Base-by-base conservation (phyloP, 2,888 invertebrate genomes). In the Ichneumoninae sp. region DNA sequence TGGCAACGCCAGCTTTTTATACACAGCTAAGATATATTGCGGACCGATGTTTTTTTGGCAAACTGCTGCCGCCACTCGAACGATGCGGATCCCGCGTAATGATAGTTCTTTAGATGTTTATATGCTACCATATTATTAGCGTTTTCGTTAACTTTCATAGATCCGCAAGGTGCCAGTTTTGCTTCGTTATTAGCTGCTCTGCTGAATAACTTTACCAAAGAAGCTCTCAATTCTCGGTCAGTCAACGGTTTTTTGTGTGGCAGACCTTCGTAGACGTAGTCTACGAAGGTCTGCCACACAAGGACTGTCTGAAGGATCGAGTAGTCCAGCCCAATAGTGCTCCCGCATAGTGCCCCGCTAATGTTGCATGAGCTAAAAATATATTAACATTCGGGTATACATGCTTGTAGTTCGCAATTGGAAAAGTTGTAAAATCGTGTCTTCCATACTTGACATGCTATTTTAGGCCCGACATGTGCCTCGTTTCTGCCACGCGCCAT, bases 401-500 rank as follows among this genome's bases (percentile, higher is more conserved):
- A 16, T n/a, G 8, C 50, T 50, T 50, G n/a, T 50, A 13, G 4
- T 3, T 5, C 10, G 10, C n/a, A 50, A n/a, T 50, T 50, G 16
- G n/a, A 36, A 10, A 30, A 8, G n/a, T 36, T 5, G 10, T 65
- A 4, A 44, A 66, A 40, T 66, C 13, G 22, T 10, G 19, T 22
- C 7, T 40, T 40, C 5, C 66, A 22, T 66, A 66, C 66, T 44
- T 16, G 83, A 83, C 30, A 71, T 36, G 30, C 82, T 82, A 22
- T 82, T 85, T 22, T 79, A 85, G 1, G 79, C 65, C 30, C 52
- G 73, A 44, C 79, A 63, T 8, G 71, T 83, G 8, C 83, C 79
- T 36, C 83, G 73, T 57, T 66, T 73, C 44, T 83, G 83, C 83
- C 85, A 79, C 7, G 79, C 80, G 47, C 69, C 83, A 30, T 80